phyloP scores from a whole-genome alignment of 2,113 vertebrate genomes.

The Podarcis raffonei region DNA sequence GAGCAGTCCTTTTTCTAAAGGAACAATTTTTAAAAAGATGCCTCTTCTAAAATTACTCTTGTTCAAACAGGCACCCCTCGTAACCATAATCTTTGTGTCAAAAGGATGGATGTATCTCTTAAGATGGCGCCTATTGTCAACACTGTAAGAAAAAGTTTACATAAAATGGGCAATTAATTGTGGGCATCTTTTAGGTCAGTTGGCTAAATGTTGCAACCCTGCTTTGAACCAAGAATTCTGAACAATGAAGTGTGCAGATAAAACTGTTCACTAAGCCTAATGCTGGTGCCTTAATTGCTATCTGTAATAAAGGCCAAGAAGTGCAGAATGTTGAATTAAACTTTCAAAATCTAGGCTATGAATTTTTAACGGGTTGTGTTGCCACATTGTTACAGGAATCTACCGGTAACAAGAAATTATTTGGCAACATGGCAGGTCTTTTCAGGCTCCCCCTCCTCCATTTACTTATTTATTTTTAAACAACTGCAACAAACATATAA shows the following conservation, averaged over 20 bases:
- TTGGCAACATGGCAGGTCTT: neutral
- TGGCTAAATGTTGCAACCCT: neutral
- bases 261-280: constrained; percentile 24
- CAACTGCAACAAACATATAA: no score
- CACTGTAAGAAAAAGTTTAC: neutral
- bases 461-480: no score
- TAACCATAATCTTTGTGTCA: neutral
- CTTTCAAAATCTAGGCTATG: constrained; percentile 24
- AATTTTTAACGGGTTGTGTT: constrained; percentile 21
- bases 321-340: constrained; percentile 26
- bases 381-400: neutral
- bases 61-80: neutral
- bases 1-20: neutral
- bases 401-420: neutral
- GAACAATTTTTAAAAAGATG: neutral
- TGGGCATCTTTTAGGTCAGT: neutral
- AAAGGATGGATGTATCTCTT: neutral
- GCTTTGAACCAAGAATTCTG: neutral
- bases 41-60: neutral
- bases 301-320: constrained; percentile 35
- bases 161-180: neutral
- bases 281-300: neutral
- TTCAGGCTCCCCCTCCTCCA: no score
- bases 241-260: neutral
- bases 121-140: neutral